Percentiles rank a stretch among this genome's conserved stretches.
These are phyloP conservation scores for Ascidia mentula DNA, from an alignment of 23 tunicate genomes.

Conservation along the genomic window DNA sequence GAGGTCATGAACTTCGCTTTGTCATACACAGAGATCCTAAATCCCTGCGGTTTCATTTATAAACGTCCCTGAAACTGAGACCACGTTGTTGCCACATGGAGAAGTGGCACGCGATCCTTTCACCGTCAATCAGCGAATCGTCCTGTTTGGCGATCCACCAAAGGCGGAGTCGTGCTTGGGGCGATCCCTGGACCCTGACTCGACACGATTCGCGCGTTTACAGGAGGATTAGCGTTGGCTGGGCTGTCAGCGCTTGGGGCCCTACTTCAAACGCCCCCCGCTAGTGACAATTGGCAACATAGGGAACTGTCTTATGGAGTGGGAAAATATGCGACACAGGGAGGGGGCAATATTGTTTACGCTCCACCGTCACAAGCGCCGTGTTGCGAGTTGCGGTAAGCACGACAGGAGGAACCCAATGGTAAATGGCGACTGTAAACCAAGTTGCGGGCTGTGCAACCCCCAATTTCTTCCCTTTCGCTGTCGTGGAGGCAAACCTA, in stretches of 20 bases:
- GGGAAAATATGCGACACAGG: conserved; percentile 5
- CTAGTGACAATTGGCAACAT: neutral
- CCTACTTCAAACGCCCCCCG: neutral
- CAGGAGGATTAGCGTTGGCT: neutral
- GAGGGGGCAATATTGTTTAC: conserved; percentile 12
- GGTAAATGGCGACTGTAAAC: too few species aligned
- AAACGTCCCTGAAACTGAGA: neutral
- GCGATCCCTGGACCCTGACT: neutral
- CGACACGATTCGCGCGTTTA: conserved; percentile 9
- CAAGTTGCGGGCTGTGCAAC: too few species aligned
- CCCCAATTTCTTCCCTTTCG: too few species aligned
- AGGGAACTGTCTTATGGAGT: neutral
- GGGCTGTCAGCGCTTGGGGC: conserved; percentile 2
- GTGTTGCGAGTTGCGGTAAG: neutral
- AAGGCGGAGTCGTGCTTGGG: neutral
- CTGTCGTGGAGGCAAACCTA: too few species aligned
- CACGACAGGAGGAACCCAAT: neutral
- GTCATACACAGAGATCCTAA: too few species aligned
- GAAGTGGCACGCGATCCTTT: neutral
- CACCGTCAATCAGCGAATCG: neutral
- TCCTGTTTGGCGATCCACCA: neutral
- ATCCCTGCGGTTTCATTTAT: too few species aligned
- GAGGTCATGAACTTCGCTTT: too few species aligned
- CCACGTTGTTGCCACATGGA: neutral
- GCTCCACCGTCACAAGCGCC: neutral